These are phyloP conservation scores for Drosophila neocordata DNA, from an alignment of 1,140 invertebrate species.

Conservation along the genomic window DNA sequence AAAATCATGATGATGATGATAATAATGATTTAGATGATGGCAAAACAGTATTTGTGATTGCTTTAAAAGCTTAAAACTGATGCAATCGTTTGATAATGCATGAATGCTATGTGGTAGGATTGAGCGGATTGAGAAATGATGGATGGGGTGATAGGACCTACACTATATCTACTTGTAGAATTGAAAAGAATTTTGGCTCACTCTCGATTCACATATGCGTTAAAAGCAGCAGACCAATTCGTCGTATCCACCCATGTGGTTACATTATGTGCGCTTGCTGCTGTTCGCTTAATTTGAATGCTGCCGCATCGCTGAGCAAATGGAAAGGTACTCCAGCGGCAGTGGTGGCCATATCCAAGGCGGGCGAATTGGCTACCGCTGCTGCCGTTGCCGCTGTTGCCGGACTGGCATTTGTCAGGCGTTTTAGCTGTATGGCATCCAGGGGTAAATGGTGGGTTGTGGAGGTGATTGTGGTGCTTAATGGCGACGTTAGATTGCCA, in stretches of 20 bases:
- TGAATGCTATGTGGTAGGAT: too few species aligned
- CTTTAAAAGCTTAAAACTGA: not conserved
- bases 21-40: not conserved
- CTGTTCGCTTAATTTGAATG: conserved; percentile 65
- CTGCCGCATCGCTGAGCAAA: conserved; percentile 85
- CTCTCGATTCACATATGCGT: conserved; percentile 29
- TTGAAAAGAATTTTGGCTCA: conserved; percentile 30
- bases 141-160: not conserved
- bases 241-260: conserved; percentile 18
- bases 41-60: not conserved
- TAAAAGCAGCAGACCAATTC: conserved; percentile 18
- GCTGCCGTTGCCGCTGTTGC: conserved; percentile 24
- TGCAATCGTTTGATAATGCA: too few species aligned
- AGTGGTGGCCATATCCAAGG: conserved; percentile 82
- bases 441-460: conserved; percentile 50
- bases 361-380: conserved; percentile 28
- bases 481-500: not conserved
- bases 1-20: too few species aligned
- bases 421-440: conserved; percentile 51
- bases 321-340: conserved; percentile 89
- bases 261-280: conserved; percentile 71
- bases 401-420: conserved; percentile 35
- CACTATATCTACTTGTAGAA: conserved; percentile 7
- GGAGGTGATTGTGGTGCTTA: conserved; percentile 22
- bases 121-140: not conserved